These are phyloP conservation scores for Orientallactaga sibirica DNA, from an alignment of 2,797 vertebrate genomes.

Conservation along the genomic window DNA sequence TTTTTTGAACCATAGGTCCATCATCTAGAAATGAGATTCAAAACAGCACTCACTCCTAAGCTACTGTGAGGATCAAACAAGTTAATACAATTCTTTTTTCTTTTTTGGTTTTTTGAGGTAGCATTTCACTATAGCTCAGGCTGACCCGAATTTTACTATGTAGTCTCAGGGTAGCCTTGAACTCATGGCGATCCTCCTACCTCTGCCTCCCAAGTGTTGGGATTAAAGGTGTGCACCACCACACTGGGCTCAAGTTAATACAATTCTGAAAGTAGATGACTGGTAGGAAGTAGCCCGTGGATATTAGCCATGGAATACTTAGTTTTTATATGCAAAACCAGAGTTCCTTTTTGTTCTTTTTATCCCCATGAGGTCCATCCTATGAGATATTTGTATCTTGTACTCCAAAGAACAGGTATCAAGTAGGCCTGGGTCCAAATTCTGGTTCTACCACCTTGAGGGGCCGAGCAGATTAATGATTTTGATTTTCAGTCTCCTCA, in stretches of 20 bases:
- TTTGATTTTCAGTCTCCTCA: not conserved
- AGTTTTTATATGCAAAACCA: not conserved
- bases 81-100: not conserved
- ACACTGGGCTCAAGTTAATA: too few species aligned
- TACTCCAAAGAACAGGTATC: not conserved
- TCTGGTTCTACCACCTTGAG: not conserved
- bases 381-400: not conserved
- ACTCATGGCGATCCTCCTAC: too few species aligned
- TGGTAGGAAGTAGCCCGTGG: not conserved
- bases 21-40: not conserved
- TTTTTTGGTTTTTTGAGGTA: too few species aligned
- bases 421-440: not conserved
- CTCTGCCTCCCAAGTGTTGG: too few species aligned
- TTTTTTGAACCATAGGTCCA: not conserved
- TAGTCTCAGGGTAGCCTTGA: too few species aligned
- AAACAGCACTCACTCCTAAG: not conserved
- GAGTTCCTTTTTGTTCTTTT: slow-evolving; percentile 33
- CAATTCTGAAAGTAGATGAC: not conserved
- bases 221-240: too few species aligned
- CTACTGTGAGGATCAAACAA: not conserved
- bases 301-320: not conserved
- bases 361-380: not conserved
- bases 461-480: not conserved
- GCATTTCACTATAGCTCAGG: too few species aligned
- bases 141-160: too few species aligned